phyloP scores from a whole-genome alignment of 1,140 invertebrate species.

The Camponotus floridanus region DNA sequence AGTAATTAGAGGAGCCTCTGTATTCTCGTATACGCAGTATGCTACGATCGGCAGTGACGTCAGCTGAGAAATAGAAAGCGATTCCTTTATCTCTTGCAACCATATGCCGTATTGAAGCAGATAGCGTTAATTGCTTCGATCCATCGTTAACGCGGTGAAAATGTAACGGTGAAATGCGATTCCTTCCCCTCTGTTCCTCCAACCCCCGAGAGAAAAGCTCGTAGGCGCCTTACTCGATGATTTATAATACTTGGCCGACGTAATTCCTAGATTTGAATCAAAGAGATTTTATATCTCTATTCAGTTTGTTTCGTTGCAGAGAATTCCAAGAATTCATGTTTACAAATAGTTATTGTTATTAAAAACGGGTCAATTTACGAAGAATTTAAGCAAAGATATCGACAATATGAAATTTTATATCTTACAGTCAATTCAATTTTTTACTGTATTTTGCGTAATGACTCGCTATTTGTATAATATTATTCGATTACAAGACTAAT shows the following conservation, averaged over 20 bases:
- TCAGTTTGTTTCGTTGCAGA: no score
- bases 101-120: constrained; percentile 54
- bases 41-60: constrained; percentile 38
- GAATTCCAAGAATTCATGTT: not conserved
- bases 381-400: no score
- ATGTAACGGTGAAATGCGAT: constrained; percentile 47
- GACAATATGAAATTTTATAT: no score
- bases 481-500: no score
- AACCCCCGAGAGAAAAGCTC: constrained; percentile 25
- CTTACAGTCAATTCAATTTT: no score
- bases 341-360: not conserved
- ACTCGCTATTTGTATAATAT: no score
- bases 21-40: constrained; percentile 9
- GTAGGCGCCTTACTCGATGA: not conserved
- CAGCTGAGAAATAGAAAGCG: constrained; percentile 61
- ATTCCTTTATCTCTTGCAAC: constrained; percentile 58
- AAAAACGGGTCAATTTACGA: not conserved
- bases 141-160: constrained; percentile 44
- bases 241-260: not conserved
- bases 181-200: not conserved
- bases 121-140: constrained; percentile 59
- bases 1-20: constrained; percentile 53
- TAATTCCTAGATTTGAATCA: not conserved
- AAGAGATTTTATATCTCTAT: not conserved
- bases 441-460: no score